These are phyloP conservation scores for Leptocoma aspasia DNA, from an alignment of 2,113 vertebrate species.

Conservation along the genomic window DNA sequence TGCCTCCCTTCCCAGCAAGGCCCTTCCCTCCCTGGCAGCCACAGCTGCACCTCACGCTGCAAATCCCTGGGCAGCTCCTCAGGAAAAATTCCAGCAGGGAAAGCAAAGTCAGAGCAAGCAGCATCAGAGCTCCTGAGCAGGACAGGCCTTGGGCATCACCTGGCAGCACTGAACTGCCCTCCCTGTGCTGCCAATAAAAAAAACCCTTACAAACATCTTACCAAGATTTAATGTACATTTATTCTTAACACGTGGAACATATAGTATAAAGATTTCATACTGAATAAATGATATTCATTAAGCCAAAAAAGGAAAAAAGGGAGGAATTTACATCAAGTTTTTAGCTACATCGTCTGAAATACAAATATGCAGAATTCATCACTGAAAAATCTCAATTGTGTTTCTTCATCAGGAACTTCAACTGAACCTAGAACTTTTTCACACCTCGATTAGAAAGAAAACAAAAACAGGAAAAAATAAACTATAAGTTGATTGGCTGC, in stretches of 20 bases:
- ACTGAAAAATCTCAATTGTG: slow-evolving; percentile 98
- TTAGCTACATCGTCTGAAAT: slow-evolving; percentile 99
- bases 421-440: slow-evolving; percentile 91
- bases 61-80: not conserved
- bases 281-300: slow-evolving; percentile 99
- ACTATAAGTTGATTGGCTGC: slow-evolving; percentile 87
- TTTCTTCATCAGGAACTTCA: slow-evolving; percentile 97
- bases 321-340: slow-evolving; percentile 99
- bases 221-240: slow-evolving; percentile 99
- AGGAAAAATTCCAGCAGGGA: not conserved
- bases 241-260: slow-evolving; percentile 99
- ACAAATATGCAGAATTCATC: slow-evolving; percentile 99
- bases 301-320: slow-evolving; percentile 98
- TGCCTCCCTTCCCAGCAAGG: not conserved
- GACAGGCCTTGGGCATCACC: not conserved
- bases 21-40: not conserved
- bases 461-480: slow-evolving; percentile 79
- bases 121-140: not conserved
- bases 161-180: not conserved
- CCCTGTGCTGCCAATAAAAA: slow-evolving; percentile 66
- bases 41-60: not conserved
- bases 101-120: not conserved
- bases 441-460: slow-evolving; percentile 89
- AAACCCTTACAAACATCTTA: slow-evolving; percentile 97
- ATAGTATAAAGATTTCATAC: slow-evolving; percentile 99